Evolutionary conservation across 2,113 vertebrate genomes (phyloP).

Genomic region (Nothocercus nigrocapillus): DNA sequence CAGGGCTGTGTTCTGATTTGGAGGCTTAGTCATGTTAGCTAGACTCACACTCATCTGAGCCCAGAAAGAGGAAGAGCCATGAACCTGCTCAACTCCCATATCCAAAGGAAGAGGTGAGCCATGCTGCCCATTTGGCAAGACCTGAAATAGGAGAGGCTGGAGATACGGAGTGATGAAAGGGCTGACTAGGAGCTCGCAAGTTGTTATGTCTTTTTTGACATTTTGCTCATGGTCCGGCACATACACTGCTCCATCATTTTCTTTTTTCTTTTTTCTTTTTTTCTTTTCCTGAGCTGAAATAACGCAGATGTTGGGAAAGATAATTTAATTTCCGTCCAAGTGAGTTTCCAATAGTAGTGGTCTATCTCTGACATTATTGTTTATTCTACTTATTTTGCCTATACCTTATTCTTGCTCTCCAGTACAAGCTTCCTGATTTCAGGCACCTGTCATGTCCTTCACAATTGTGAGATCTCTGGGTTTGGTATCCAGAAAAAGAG

Average conservation of each 20-base stretch:
- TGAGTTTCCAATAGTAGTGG: background rate
- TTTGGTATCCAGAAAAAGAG: background rate
- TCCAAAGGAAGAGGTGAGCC: background rate
- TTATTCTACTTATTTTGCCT: background rate
- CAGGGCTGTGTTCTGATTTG: background rate
- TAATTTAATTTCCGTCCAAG: background rate
- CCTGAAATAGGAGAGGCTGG: background rate
- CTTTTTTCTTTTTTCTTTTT: background rate
- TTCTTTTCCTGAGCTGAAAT: background rate
- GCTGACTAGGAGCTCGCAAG: background rate
- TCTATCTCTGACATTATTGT: background rate
- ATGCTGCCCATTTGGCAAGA: background rate
- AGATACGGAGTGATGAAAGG: background rate
- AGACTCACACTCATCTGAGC: background rate
- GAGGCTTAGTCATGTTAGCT: background rate
- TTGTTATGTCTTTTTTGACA: background rate
- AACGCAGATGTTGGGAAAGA: background rate
- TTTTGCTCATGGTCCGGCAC: background rate
- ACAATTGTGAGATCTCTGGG: background rate
- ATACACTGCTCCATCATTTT: background rate
- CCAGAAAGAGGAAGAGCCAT: background rate
- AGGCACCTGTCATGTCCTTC: background rate
- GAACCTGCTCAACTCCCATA: background rate
- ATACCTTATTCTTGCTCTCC: background rate
- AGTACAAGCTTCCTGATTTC: background rate